Base-by-base conservation (phyloP, 1,140 invertebrate genomes). In the Vanessa tameamea region DNA sequence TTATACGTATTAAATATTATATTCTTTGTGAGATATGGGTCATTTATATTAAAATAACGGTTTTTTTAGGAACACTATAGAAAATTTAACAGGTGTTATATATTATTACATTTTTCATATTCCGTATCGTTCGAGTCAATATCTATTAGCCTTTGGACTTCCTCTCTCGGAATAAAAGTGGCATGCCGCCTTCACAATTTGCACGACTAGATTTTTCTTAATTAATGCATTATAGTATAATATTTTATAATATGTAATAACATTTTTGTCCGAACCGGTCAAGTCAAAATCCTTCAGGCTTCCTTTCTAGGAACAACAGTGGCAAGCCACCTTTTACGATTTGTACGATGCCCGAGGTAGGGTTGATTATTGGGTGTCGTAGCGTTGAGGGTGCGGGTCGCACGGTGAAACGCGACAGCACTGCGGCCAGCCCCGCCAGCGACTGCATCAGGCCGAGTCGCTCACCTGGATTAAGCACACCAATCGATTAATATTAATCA, bases 361-460 rank as follows among this genome's bases (percentile, higher is more conserved):
- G 59, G 48, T 65, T 16, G 7, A 47, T 14, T 14, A 47, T n/a
- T 15, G 70, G 66, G 15, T 5, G 43, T 8, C 51, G 51, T 51
- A 16, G 31, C 26, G 64, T 20, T 6, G 37, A 59, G 12, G 76
- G 76, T 47, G 81, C 82, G 37, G 82, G 82, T 7, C 47, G n/a
- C 65, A 84, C 83, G 14, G 48, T 53, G 70, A 73, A 78, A 48
- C 69, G 69, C 47, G 81, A 61, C 66, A 82, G 78, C 48, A 81
- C 72, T 7, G 78, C 81, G 15, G 83, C 83, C 72, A 84, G 72
- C 13, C 83, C 83, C 37, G 81, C 78, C 65, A 84, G 67, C 13
- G 81, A 82, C 72, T 85, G 83, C 78, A 83, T 82, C 64, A 76
- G 66, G 0, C 76, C 78, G 47, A 82, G 13, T 1, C 81, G 78